Percentiles rank a stretch among this genome's conserved stretches.
Evolutionary conservation across 37 sponge, comb jelly and placozoan genomes (phyloP).

Genomic region (Axinella damicornis): DNA sequence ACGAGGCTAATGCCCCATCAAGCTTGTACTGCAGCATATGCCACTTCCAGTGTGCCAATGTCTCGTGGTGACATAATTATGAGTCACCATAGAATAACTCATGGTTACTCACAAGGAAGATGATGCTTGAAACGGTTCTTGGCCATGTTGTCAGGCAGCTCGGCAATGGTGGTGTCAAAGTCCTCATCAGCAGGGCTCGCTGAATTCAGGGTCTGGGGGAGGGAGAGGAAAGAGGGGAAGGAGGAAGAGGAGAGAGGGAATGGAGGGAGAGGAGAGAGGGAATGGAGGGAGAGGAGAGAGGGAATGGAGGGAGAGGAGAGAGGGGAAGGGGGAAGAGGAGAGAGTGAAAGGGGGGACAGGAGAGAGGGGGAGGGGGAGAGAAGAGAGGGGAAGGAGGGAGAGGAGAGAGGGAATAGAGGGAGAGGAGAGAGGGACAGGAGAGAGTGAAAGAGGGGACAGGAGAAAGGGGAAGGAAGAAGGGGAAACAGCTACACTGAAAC

Average conservation of each 20-base stretch:
- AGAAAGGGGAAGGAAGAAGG: neutral
- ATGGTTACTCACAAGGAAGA: conserved; percentile 66
- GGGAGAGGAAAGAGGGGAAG: neutral
- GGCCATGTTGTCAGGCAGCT: conserved; percentile 59
- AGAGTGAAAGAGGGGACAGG: neutral
- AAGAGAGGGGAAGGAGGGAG: neutral
- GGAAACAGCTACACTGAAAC: neutral
- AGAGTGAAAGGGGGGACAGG: neutral
- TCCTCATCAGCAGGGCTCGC: conserved; percentile 64
- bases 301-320: too few species aligned
- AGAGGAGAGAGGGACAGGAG: too few species aligned
- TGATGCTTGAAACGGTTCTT: conserved; percentile 70
- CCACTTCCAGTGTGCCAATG: too few species aligned
- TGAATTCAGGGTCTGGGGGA: conserved; percentile 51
- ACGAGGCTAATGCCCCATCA: too few species aligned
- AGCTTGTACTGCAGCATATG: too few species aligned
- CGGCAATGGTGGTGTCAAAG: conserved; percentile 75
- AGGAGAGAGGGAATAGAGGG: neutral
- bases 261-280: neutral
- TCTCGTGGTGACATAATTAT: too few species aligned
- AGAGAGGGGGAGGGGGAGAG: neutral
- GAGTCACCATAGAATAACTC: too few species aligned
- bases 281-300: neutral
- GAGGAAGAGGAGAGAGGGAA: neutral
- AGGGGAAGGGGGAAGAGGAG: neutral